A percentile compares a stretch with the other conserved stretches of the same genome.
These are phyloP conservation scores for Saguinus midas DNA, from an alignment of 2,113 vertebrate species.

Conservation along the genomic window DNA sequence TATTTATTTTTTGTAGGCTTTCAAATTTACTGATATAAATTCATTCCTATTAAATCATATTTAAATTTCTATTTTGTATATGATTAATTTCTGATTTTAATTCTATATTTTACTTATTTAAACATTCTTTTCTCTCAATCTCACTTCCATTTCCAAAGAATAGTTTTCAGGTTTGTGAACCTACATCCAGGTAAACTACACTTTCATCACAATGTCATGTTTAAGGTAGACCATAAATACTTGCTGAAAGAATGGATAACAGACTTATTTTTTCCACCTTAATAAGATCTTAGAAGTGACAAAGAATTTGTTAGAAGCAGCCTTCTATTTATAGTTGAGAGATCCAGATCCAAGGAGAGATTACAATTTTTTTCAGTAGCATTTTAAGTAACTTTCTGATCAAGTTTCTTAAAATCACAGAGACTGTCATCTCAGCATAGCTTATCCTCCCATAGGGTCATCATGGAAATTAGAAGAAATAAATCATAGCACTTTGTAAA, in stretches of 20 bases:
- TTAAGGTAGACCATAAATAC: neutral
- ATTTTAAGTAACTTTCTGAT: neutral
- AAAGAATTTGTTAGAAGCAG: neutral
- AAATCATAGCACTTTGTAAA: neutral
- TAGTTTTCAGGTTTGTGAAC: neutral
- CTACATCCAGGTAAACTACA: neutral
- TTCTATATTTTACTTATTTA: neutral
- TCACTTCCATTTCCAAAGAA: neutral
- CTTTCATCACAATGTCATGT: neutral
- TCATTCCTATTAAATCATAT: neutral
- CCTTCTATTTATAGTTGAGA: neutral
- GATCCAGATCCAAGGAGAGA: neutral
- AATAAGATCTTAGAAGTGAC: neutral
- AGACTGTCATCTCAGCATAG: neutral
- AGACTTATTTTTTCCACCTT: neutral
- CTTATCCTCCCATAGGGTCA: neutral
- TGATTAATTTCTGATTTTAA: neutral
- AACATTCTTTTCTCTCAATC: neutral
- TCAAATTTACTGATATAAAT: neutral
- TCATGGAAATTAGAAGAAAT: neutral
- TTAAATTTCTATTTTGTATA: neutral
- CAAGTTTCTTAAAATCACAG: neutral
- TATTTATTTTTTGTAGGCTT: neutral
- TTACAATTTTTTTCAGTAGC: neutral
- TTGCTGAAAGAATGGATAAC: neutral